Percentiles rank a stretch among this genome's conserved stretches.
These are phyloP conservation scores for Acrocera orbiculus DNA, from an alignment of 2,888 invertebrate genomes.

Conservation along the genomic window DNA sequence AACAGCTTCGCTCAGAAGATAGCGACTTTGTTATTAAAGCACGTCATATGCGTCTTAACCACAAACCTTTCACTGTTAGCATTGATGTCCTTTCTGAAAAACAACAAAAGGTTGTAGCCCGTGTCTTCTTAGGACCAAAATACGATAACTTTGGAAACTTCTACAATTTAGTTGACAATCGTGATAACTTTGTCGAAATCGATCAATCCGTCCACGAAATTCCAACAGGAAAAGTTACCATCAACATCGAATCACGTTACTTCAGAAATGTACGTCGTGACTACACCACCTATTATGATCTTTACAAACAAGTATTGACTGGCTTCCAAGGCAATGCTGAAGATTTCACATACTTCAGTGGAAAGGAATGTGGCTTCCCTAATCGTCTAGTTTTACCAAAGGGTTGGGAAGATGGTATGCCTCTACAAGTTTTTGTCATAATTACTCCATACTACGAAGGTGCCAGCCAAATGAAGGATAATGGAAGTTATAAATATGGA, in stretches of 20 bases:
- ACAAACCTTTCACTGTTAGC: conserved; percentile 45
- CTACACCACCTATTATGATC: conserved; percentile 30
- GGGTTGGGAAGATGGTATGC: conserved; percentile 41
- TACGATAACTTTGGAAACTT: conserved; percentile 36
- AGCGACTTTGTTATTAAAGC: conserved; percentile 1
- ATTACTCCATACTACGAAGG: conserved; percentile 31
- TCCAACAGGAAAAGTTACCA: conserved; percentile 31
- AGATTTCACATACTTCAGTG: conserved; percentile 30
- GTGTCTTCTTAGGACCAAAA: conserved; percentile 52
- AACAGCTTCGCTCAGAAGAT: no score
- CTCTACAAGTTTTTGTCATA: conserved; percentile 42
- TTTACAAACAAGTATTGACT: conserved; percentile 33
- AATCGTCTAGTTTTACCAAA: conserved; percentile 45
- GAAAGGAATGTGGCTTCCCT: conserved; percentile 40
- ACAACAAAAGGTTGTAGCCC: conserved; percentile 38
- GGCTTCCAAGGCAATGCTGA: conserved; percentile 32
- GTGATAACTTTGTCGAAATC: conserved; percentile 45
- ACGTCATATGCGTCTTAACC: conserved; percentile 38
- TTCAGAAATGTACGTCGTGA: conserved; percentile 37
- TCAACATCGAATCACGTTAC: conserved; percentile 21
- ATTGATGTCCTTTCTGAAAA: conserved; percentile 42
- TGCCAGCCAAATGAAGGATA: no score
- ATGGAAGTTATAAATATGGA: no score
- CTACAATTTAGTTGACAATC: conserved; percentile 37
- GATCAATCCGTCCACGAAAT: conserved; percentile 44